These are phyloP conservation scores for Bos javanicus DNA, from an alignment of 2,113 vertebrate species.

Conservation along the genomic window DNA sequence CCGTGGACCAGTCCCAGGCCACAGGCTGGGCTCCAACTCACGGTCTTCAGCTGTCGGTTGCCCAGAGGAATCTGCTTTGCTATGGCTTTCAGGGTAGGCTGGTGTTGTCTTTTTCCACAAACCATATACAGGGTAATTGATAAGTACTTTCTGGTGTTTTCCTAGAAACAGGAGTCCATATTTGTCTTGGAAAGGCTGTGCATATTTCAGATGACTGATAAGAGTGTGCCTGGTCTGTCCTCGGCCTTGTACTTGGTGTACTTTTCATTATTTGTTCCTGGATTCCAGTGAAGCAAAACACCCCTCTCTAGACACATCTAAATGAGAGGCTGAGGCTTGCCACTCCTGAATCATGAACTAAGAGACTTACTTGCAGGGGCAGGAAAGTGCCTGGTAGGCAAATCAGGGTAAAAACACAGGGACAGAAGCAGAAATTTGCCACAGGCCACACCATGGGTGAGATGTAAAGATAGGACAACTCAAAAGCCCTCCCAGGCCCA, in stretches of 20 bases:
- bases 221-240: constrained; percentile 55
- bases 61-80: constrained; percentile 65
- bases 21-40: background rate
- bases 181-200: constrained; percentile 68
- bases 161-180: constrained; percentile 73
- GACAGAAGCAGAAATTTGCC: background rate
- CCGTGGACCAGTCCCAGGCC: background rate
- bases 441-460: rapidly evolving
- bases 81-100: constrained; percentile 41
- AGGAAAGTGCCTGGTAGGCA: background rate
- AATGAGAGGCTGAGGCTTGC: background rate
- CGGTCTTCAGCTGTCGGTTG: background rate
- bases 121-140: constrained; percentile 50
- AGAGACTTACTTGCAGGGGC: background rate
- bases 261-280: constrained; percentile 75
- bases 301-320: constrained; percentile 49
- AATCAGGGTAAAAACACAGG: background rate
- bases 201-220: constrained; percentile 75
- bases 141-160: constrained; percentile 72
- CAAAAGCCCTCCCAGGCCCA: background rate
- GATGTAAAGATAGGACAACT: background rate
- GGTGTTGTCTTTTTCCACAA: constrained; percentile 64
- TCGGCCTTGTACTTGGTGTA: constrained; percentile 66
- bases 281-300: constrained; percentile 71
- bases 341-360: background rate